These are phyloP conservation scores for Baronia brevicornis DNA, from an alignment of 2,888 invertebrate genomes.

Conservation along the genomic window DNA sequence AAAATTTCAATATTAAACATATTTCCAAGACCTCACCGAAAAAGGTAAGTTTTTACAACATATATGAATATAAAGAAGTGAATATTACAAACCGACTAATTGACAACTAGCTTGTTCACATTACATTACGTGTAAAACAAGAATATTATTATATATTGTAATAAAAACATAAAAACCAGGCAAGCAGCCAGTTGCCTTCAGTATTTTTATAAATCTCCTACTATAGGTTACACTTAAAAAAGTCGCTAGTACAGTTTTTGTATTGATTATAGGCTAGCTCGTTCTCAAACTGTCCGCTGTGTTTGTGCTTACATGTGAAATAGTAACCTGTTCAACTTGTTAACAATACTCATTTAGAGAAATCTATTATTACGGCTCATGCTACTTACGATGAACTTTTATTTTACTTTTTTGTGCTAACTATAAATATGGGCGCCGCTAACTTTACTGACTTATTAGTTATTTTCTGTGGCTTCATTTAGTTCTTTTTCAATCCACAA, in stretches of 20 bases:
- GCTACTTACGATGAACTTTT: slow-evolving; percentile 2
- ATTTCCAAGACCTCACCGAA: no score
- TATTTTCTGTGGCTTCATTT: no score
- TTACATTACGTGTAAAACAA: neutral
- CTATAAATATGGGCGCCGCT: no score
- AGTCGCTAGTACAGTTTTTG: slow-evolving; percentile 11
- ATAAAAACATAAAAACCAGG: slow-evolving; percentile 2
- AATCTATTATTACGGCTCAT: slow-evolving; percentile 7
- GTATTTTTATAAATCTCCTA: slow-evolving; percentile 9
- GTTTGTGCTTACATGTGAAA: slow-evolving; percentile 10
- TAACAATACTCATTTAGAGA: neutral
- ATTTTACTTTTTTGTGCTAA: slow-evolving; percentile 1
- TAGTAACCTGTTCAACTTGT: slow-evolving; percentile 8
- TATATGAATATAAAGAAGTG: no score
- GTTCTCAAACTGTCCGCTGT: neutral
- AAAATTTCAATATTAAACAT: no score
- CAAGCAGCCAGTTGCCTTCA: slow-evolving; percentile 1
- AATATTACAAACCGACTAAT: no score
- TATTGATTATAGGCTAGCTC: slow-evolving; percentile 11
- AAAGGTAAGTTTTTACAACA: no score
- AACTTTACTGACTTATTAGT: no score
- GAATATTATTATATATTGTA: neutral
- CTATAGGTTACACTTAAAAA: slow-evolving; percentile 8
- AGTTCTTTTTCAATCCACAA: no score
- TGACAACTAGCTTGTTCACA: no score